Evolutionary conservation across 2,113 vertebrate genomes (phyloP).

Genomic region (Vireo altiloquus): DNA sequence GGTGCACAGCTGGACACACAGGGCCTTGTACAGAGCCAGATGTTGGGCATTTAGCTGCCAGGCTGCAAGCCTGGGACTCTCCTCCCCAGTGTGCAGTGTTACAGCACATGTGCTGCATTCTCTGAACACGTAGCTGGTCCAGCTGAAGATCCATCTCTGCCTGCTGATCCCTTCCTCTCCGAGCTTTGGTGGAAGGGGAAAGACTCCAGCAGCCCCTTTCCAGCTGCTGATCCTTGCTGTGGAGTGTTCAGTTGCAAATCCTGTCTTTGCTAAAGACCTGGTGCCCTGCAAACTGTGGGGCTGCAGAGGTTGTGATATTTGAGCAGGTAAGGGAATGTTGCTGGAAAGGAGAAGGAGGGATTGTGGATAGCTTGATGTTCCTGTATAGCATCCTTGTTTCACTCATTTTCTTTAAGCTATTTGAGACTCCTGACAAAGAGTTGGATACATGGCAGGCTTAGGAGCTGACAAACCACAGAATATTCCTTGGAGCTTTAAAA

Average conservation of each 20-base stretch:
- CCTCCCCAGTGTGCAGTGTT: not conserved
- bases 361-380: not conserved
- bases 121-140: rapidly evolving
- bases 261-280: not conserved
- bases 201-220: not conserved
- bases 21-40: not conserved
- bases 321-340: not conserved
- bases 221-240: not conserved
- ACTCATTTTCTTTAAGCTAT: not conserved
- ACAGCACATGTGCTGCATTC: not conserved
- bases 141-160: not conserved
- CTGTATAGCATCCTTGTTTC: not conserved
- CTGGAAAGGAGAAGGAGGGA: not conserved
- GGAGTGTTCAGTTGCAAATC: not conserved
- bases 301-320: not conserved
- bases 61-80: not conserved
- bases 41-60: not conserved
- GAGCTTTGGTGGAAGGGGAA: not conserved
- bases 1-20: not conserved
- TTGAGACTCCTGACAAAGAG: not conserved
- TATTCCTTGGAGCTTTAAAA: not conserved
- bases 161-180: not conserved
- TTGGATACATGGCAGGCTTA: not conserved
- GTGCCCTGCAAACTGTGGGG: not conserved
- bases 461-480: not conserved